phyloP scores from a whole-genome alignment of 2,113 vertebrate genomes.

The Chloebia gouldiae region DNA sequence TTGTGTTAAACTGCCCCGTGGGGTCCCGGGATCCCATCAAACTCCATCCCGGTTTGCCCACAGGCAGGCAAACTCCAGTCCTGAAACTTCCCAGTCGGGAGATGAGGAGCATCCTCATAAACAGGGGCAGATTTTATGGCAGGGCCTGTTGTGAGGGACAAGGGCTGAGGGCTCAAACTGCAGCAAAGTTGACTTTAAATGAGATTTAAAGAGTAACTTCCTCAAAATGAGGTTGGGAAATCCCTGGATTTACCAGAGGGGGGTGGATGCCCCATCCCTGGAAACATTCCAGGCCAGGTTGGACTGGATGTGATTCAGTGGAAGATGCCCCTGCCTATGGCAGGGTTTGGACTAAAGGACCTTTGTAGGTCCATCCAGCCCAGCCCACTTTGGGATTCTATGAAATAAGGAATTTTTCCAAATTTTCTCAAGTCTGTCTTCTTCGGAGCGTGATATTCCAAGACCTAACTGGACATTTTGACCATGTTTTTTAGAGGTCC shows the following conservation, averaged over 20 bases:
- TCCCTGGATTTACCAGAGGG: neutral
- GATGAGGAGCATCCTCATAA: fast-evolving
- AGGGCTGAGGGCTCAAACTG: fast-evolving
- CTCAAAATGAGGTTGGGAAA: neutral
- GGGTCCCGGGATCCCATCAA: neutral
- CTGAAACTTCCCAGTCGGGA: neutral
- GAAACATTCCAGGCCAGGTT: neutral
- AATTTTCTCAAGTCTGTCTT: fast-evolving
- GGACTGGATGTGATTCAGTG: neutral
- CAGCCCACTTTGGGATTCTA: neutral
- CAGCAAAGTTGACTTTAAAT: neutral
- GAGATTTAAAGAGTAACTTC: fast-evolving
- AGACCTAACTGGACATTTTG: fast-evolving
- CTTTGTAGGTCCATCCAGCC: neutral
- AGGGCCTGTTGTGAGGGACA: neutral
- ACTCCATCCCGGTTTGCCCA: neutral
- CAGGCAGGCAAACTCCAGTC: neutral
- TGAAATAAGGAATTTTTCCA: neutral
- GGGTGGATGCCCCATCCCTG: neutral
- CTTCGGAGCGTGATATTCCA: neutral
- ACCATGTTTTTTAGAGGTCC: fast-evolving
- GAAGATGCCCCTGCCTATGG: neutral
- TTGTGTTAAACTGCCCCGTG: neutral
- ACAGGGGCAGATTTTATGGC: neutral
- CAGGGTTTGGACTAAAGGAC: too few species aligned